phyloP scores from a whole-genome alignment of 1,140 invertebrate genomes.

The Helicoverpa armigera region DNA sequence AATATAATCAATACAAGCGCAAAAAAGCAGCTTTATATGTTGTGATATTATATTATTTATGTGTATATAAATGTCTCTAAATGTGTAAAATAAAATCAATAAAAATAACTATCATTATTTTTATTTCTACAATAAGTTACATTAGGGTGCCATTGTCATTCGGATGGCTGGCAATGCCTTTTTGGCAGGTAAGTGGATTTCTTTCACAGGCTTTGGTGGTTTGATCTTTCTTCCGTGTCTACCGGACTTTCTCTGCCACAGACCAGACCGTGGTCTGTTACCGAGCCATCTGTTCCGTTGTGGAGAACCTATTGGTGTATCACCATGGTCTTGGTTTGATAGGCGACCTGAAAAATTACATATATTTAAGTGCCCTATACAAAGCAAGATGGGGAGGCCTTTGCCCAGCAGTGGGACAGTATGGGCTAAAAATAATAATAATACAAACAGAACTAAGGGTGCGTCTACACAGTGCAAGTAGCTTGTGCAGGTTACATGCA shows the following conservation, averaged over 20 bases:
- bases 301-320: slow-evolving; percentile 93
- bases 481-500: no score
- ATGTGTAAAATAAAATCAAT: slow-evolving; percentile 11
- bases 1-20: slow-evolving; percentile 3
- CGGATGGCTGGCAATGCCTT: slow-evolving; percentile 58
- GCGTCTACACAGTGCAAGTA: no score
- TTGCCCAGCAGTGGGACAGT: no score
- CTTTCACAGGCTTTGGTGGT: slow-evolving; percentile 82
- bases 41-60: slow-evolving; percentile 46
- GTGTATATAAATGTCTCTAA: slow-evolving; percentile 8
- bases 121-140: slow-evolving; percentile 30
- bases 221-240: slow-evolving; percentile 95
- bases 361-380: no score
- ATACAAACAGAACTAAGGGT: no score
- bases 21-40: slow-evolving; percentile 43
- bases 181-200: slow-evolving; percentile 58
- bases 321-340: slow-evolving; percentile 93
- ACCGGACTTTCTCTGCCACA: slow-evolving; percentile 97
- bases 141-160: slow-evolving; percentile 70
- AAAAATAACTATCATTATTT: slow-evolving; percentile 28
- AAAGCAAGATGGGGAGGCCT: no score
- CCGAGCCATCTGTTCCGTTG: slow-evolving; percentile 94
- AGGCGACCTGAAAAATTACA: slow-evolving; percentile 88
- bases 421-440: no score
- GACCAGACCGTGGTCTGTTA: slow-evolving; percentile 95